Evolutionary conservation across 2,888 invertebrate genomes (phyloP).

Genomic region (Drosophila birchii): DNA sequence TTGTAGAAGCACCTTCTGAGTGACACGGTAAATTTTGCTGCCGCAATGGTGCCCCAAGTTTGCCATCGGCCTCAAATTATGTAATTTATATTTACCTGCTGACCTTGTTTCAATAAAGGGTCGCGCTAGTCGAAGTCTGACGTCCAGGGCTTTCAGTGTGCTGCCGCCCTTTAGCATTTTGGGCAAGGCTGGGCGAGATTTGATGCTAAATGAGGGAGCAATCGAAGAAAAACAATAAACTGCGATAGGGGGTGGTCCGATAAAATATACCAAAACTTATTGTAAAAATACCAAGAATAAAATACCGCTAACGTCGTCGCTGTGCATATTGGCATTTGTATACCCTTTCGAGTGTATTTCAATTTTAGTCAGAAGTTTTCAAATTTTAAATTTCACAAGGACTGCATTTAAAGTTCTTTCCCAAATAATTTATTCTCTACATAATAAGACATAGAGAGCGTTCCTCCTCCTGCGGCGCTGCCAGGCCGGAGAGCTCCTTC

Average conservation of each 20-base stretch:
- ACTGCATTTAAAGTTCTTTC: neutral
- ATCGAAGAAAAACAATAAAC: conserved; percentile 10
- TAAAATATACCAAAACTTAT: conserved; percentile 1
- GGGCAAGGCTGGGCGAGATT: conserved; percentile 5
- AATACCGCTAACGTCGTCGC: neutral
- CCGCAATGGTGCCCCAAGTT: conserved; percentile 4
- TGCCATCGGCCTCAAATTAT: conserved; percentile 55
- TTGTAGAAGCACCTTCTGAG: conserved; percentile 25
- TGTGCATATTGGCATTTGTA: neutral
- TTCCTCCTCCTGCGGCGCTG: conserved; percentile 50
- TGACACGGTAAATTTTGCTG: conserved; percentile 31
- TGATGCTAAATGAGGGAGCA: conserved; percentile 1
- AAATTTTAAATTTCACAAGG: neutral
- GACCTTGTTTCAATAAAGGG: conserved; percentile 65
- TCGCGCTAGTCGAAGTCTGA: conserved; percentile 62
- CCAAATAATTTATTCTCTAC: conserved; percentile 61
- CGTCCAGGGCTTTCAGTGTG: conserved; percentile 62
- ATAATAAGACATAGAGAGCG: conserved; percentile 77
- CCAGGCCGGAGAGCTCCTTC: conserved; percentile 86
- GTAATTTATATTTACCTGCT: conserved; percentile 77
- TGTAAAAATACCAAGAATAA: neutral
- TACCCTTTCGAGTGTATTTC: neutral
- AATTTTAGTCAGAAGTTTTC: too few relatives aligned
- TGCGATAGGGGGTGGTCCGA: neutral
- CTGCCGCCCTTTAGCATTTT: conserved; percentile 68